Evolutionary conservation across 1,140 invertebrate species (phyloP), one percentile per base, ranked within the genome.

Genomic region (Euglossa dilemma): DNA sequence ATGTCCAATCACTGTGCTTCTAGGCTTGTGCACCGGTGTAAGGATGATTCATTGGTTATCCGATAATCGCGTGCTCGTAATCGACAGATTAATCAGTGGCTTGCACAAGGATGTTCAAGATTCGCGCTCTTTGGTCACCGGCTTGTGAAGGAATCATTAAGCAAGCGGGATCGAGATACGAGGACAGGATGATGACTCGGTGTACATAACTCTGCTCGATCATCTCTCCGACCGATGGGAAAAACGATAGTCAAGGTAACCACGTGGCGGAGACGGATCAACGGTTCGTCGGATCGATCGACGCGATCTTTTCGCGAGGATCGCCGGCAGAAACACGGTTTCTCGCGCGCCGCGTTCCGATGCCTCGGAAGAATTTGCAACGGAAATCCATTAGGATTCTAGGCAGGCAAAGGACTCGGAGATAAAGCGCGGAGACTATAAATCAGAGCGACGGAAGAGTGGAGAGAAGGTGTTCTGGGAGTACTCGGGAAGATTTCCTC

Each of bases 1-100:
- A 91, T 90, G 86, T 87, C 81, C 83, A 88, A 87, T 85, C 87
- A 70, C 59, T 75, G 78, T 61, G 78, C 61, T 45, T 16, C 45
- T 54, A 20, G 59, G 23, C 25, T 63, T 73, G 71, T 36, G 52
- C 75, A 71, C 9, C 50, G 57, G n/a, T 4, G 36, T 50, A 73
- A 66, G 25, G 52, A 28, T 64, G 77, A 85, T 74, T 85, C 71
- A 52, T 66, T 12, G 67, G 50, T 57, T 89, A 86, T 71, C 80
- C 85, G 84, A 86, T 89, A 89, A 91, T 89, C 85, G 82, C 57
- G 67, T 81, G 80, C 84, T 87, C 87, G 87, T 91, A 90, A 90
- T 85, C 79, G 76, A 81, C 54, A 43, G 80, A 25, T 63, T 61
- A 87, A 78, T 70, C 88, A 91, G 57, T 79, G 83, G 86, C 63